phyloP scores from a whole-genome alignment of 2,113 vertebrate genomes.

The Scopus umbretta region DNA sequence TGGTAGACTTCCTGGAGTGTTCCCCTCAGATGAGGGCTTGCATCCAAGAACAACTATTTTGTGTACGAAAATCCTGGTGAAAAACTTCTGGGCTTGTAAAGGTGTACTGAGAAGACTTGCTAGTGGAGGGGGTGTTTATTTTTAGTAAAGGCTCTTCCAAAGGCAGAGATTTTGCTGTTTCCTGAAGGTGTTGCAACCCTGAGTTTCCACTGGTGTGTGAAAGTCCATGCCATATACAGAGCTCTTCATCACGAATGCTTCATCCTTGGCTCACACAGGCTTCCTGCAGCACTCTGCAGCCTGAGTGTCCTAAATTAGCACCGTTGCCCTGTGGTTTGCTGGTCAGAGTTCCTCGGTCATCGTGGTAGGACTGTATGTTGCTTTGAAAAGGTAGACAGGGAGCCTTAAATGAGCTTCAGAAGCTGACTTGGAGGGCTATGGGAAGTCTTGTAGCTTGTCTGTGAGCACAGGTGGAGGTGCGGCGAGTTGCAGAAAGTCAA shows the following conservation, averaged over 20 bases:
- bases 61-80: not conserved
- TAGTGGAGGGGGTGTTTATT: not conserved
- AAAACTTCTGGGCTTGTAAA: not conserved
- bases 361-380: not conserved
- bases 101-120: not conserved
- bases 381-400: not conserved
- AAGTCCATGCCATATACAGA: not conserved
- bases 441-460: not conserved
- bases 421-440: not conserved
- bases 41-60: not conserved
- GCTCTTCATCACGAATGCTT: not conserved
- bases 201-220: rapidly evolving
- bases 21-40: not conserved
- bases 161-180: not conserved
- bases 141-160: not conserved
- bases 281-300: not conserved
- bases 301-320: not conserved
- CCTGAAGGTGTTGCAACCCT: not conserved
- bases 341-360: not conserved
- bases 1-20: not conserved
- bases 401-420: not conserved
- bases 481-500: not conserved
- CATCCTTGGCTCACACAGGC: not conserved
- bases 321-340: not conserved
- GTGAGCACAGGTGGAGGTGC: not conserved